phyloP scores from a whole-genome alignment of 2,113 vertebrate genomes.

The Ochotona princeps region DNA sequence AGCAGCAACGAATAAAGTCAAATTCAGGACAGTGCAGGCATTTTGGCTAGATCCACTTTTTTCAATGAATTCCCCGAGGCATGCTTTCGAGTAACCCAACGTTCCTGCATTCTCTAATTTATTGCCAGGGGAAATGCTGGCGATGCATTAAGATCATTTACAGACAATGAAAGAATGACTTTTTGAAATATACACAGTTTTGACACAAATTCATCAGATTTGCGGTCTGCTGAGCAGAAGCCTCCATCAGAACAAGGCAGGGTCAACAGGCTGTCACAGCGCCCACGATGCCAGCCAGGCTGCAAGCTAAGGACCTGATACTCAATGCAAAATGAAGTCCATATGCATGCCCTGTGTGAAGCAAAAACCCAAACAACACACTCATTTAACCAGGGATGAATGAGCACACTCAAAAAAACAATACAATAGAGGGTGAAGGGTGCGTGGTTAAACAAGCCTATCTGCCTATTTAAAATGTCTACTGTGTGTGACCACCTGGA shows the following conservation, averaged over 20 bases:
- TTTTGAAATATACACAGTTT: conserved; percentile 6
- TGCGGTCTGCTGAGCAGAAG: background rate
- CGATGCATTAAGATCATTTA: conserved; percentile 46
- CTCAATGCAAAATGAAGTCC: conserved; percentile 11
- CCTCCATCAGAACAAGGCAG: conserved; percentile 24
- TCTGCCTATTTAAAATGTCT: background rate
- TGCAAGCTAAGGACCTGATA: background rate
- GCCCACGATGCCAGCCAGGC: background rate
- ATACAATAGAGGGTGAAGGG: conserved; percentile 8
- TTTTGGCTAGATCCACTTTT: conserved; percentile 32
- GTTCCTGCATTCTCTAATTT: conserved; percentile 32
- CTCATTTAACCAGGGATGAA: conserved; percentile 12
- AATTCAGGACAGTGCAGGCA: background rate
- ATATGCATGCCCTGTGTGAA: background rate
- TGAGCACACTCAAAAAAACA: conserved; percentile 40
- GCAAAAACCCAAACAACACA: conserved; percentile 3
- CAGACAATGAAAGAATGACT: conserved; percentile 47
- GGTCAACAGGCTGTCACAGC: background rate
- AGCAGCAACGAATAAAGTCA: conserved; percentile 26
- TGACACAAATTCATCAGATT: conserved; percentile 20
- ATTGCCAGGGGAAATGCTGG: conserved; percentile 47
- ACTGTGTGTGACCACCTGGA: conserved; percentile 32
- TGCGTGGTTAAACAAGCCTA: conserved; percentile 21
- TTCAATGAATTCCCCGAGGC: conserved; percentile 17
- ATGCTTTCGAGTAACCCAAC: conserved; percentile 46